Conservation (phyloP, 2,797 vertebrate species). For the Bovichtus variegatus region DNA sequence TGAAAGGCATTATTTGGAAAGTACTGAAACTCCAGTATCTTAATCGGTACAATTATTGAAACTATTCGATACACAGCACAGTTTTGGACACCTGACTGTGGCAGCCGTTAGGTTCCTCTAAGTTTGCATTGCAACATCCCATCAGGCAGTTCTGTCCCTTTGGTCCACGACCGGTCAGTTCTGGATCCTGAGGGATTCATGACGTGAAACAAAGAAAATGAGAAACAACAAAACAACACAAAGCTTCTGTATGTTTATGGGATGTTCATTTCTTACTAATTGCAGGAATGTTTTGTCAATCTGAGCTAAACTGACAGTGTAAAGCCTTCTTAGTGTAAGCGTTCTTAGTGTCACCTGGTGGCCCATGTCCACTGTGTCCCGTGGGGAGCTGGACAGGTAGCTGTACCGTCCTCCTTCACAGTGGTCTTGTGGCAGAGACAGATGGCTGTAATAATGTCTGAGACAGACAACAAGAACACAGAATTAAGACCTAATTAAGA, state of each 20-base stretch:
- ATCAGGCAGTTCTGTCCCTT: slow-evolving; percentile 83
- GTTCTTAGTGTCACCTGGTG: slow-evolving; percentile 70
- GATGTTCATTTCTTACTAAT: background rate
- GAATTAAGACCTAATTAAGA: background rate
- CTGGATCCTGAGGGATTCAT: slow-evolving; percentile 73
- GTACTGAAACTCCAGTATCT: background rate
- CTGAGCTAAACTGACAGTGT: background rate
- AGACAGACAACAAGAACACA: slow-evolving; percentile 12
- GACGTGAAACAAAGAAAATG: background rate
- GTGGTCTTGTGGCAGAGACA: slow-evolving; percentile 82
- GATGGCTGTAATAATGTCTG: slow-evolving; percentile 82
- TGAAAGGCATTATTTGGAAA: background rate
- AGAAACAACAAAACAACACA: slow-evolving; percentile 5
- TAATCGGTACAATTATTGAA: background rate
- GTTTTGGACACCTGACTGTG: slow-evolving; percentile 81
- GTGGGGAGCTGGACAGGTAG: slow-evolving; percentile 81
- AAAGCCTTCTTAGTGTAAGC: background rate
- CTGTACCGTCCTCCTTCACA: slow-evolving; percentile 79
- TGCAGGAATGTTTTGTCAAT: slow-evolving; percentile 3
- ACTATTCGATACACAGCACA: background rate
- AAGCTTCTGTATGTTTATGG: background rate
- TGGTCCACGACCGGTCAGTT: slow-evolving; percentile 60
- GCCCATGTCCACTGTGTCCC: slow-evolving; percentile 80
- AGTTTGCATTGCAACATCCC: slow-evolving; percentile 83
- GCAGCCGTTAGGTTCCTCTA: slow-evolving; percentile 81